Conservation (phyloP, 2,888 invertebrate genomes). For the Aphidoletes aphidimyza region DNA sequence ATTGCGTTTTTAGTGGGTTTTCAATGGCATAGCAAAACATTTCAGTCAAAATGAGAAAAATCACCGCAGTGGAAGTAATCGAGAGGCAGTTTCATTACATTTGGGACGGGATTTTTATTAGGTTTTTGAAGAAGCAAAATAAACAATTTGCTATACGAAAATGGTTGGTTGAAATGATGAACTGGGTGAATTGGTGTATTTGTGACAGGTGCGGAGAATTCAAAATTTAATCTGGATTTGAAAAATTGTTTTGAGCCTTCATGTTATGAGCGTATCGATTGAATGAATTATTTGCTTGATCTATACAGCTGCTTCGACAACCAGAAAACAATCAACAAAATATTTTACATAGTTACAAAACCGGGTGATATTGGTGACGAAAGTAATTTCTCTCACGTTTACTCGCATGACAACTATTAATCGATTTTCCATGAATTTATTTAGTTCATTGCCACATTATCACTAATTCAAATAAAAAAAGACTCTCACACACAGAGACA, state of each 20-base stretch:
- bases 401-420: not conserved
- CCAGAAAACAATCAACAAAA: not conserved
- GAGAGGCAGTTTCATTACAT: slow-evolving; percentile 23
- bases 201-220: slow-evolving; percentile 6
- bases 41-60: slow-evolving; percentile 26
- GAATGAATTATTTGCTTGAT: no score
- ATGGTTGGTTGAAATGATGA: not conserved
- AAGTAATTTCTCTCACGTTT: no score
- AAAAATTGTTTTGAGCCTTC: not conserved
- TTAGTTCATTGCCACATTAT: slow-evolving; percentile 53
- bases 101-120: slow-evolving; percentile 25
- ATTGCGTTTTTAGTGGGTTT: not conserved
- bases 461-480: slow-evolving; percentile 12
- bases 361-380: not conserved
- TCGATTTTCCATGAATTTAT: slow-evolving; percentile 42
- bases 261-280: no score
- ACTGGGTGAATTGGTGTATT: not conserved
- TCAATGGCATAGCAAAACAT: no score
- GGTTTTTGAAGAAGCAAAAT: slow-evolving; percentile 41
- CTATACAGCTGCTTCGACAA: no score
- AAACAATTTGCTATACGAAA: no score
- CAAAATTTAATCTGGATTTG: not conserved
- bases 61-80: slow-evolving; percentile 41
- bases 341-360: not conserved
- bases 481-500: not conserved